Conservation (phyloP, 2,888 invertebrate genomes). For the Notodonta dromedarius region DNA sequence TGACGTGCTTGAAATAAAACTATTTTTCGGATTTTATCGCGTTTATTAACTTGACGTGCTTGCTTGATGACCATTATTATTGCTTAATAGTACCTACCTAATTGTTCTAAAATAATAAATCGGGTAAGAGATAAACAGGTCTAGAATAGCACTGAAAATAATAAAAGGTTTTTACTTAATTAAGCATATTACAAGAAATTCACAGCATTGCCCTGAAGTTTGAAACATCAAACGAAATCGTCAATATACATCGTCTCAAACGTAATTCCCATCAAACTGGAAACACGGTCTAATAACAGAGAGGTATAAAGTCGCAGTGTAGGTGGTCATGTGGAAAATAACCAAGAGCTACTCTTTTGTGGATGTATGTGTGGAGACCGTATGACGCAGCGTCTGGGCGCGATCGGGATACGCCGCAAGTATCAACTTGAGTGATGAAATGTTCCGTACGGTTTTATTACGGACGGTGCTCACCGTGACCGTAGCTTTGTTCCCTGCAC, state of each 20-base stretch:
- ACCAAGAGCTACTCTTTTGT: constrained; percentile 43
- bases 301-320: constrained; percentile 38
- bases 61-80: too few relatives aligned
- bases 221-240: background rate
- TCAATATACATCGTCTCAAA: constrained; percentile 1
- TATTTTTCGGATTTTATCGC: too few relatives aligned
- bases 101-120: too few relatives aligned
- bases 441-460: background rate
- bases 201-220: background rate
- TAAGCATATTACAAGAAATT: background rate
- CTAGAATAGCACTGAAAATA: too few relatives aligned
- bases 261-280: constrained; percentile 1
- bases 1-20: too few relatives aligned
- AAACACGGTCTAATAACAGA: constrained; percentile 35
- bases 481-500: too few relatives aligned
- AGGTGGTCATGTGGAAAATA: constrained; percentile 62
- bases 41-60: too few relatives aligned
- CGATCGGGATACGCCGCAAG: constrained; percentile 46
- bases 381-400: constrained; percentile 68
- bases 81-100: too few relatives aligned
- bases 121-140: too few relatives aligned
- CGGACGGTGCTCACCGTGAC: background rate
- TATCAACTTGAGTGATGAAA: constrained; percentile 19
- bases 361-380: constrained; percentile 34
- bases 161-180: too few relatives aligned